A percentile compares a stretch with the other conserved stretches of the same genome.
Conservation (phyloP, 2,797 vertebrate species). For the Rachycentron canadum region DNA sequence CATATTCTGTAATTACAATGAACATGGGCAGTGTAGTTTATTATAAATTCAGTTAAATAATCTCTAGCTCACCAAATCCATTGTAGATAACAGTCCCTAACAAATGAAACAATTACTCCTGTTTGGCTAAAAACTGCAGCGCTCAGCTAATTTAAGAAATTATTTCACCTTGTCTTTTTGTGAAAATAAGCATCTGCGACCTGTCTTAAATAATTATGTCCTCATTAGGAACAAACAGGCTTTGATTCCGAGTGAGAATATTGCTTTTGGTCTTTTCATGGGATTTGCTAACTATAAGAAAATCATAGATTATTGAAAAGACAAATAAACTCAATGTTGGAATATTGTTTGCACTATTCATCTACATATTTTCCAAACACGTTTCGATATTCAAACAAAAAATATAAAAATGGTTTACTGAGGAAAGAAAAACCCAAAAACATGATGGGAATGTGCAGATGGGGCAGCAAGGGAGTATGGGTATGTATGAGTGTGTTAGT, state of each 20-base stretch:
- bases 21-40: neutral
- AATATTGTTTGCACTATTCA: neutral
- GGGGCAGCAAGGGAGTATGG: conserved; percentile 61
- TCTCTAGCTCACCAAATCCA: neutral
- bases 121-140: neutral
- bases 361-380: conserved; percentile 2
- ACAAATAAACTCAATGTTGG: neutral
- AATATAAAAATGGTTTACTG: conserved; percentile 20
- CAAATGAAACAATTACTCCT: neutral
- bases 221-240: neutral
- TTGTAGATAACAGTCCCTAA: neutral
- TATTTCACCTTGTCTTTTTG: neutral
- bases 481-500: conserved; percentile 67
- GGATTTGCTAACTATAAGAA: neutral
- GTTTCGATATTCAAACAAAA: conserved; percentile 27
- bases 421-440: conserved; percentile 17
- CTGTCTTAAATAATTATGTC: neutral
- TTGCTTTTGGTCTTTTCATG: neutral
- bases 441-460: conserved; percentile 75
- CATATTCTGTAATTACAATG: neutral
- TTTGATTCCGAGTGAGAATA: neutral
- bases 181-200: neutral
- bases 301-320: neutral
- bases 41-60: neutral
- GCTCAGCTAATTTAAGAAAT: neutral